A percentile compares a stretch with the other conserved stretches of the same genome.
These are phyloP conservation scores for Trissolcus brochymenae DNA, from an alignment of 2,888 invertebrate genomes.

Conservation along the genomic window DNA sequence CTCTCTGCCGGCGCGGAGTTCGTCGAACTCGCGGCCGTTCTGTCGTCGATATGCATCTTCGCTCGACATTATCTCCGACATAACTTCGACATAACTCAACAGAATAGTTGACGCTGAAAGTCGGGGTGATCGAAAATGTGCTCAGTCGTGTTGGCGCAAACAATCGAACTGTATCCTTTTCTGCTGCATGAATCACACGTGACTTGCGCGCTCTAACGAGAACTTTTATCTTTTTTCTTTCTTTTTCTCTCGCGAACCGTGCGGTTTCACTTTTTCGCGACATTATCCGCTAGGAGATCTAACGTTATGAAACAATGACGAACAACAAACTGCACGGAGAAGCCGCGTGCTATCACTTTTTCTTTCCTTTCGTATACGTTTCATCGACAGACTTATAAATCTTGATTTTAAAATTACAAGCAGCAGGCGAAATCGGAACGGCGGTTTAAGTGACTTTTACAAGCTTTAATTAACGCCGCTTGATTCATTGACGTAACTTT, in stretches of 20 bases:
- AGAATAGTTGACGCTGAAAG: slow-evolving; percentile 21
- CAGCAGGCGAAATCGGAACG: neutral
- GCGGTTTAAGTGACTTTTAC: too few relatives aligned
- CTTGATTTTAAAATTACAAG: slow-evolving; percentile 7
- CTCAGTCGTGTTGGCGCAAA: slow-evolving; percentile 24
- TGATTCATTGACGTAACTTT: too few relatives aligned
- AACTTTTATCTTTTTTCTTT: slow-evolving; percentile 23
- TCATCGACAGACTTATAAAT: slow-evolving; percentile 2
- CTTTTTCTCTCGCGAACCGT: slow-evolving; percentile 3
- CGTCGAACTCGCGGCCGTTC: slow-evolving; percentile 29
- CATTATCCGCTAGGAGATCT: slow-evolving; percentile 32
- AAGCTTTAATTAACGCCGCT: too few relatives aligned
- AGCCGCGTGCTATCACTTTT: too few relatives aligned
- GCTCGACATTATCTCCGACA: slow-evolving; percentile 21
- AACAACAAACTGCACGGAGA: slow-evolving; percentile 8
- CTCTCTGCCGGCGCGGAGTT: slow-evolving; percentile 24
- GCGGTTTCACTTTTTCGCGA: slow-evolving; percentile 37
- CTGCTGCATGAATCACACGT: slow-evolving; percentile 37
- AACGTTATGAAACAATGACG: slow-evolving; percentile 38
- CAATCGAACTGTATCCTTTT: slow-evolving; percentile 26
- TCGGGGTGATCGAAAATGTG: slow-evolving; percentile 13
- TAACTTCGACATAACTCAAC: slow-evolving; percentile 41
- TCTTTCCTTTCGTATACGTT: slow-evolving; percentile 9
- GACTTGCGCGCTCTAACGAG: slow-evolving; percentile 23
- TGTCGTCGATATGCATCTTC: slow-evolving; percentile 40